Conservation (phyloP, 1,140 invertebrate genomes). For the Triops longicaudatus region DNA sequence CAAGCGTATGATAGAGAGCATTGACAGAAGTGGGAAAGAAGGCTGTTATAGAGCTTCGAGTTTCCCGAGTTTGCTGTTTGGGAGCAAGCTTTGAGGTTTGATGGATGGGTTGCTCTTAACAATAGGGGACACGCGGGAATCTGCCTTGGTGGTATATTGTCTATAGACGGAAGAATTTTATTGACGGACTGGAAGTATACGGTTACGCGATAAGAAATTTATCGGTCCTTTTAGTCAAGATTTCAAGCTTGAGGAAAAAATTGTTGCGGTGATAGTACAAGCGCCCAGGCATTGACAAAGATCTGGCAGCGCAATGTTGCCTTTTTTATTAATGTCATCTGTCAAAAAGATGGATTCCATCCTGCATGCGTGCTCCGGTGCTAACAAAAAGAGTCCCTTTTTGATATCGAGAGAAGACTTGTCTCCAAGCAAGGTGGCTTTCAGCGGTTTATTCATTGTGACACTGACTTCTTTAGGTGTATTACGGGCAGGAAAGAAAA, state of each 20-base stretch:
- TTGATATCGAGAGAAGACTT: neutral
- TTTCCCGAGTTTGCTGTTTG: neutral
- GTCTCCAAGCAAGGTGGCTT: neutral
- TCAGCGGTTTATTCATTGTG: constrained; percentile 3
- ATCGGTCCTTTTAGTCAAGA: neutral
- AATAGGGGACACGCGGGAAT: neutral
- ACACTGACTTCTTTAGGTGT: neutral
- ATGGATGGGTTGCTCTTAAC: constrained; percentile 7
- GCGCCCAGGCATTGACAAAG: neutral
- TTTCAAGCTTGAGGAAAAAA: neutral
- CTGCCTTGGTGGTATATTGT: neutral
- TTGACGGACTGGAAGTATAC: neutral
- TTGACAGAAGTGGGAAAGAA: neutral
- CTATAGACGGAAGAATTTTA: neutral
- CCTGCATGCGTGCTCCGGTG: neutral
- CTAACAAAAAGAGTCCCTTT: neutral
- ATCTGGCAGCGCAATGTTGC: neutral
- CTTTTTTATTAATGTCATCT: constrained; percentile 8
- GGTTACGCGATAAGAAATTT: neutral
- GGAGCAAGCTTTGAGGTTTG: neutral
- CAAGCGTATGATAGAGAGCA: neutral
- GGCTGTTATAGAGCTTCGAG: neutral
- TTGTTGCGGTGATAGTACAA: neutral
- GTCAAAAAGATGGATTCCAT: constrained; percentile 3
- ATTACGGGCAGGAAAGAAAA: neutral